phyloP scores from a whole-genome alignment of 2,113 vertebrate genomes.

The Ranitomeya imitator region DNA sequence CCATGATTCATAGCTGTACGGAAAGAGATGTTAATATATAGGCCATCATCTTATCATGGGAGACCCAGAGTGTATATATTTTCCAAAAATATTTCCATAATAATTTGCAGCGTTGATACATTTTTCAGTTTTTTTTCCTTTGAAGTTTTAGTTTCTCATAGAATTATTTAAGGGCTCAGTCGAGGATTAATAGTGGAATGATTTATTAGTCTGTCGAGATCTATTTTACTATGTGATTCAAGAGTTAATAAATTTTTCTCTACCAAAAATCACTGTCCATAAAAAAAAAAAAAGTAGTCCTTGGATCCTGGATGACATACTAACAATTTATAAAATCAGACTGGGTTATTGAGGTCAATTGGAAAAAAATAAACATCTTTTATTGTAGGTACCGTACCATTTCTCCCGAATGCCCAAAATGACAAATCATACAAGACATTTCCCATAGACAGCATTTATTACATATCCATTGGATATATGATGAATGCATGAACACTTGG shows the following conservation, averaged over 20 bases:
- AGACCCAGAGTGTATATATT: background rate
- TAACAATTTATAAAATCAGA: background rate
- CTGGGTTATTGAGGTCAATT: background rate
- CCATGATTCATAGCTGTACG: background rate
- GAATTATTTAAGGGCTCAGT: constrained; percentile 8
- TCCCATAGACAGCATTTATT: too few relatives aligned
- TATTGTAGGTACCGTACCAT: background rate
- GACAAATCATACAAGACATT: too few relatives aligned
- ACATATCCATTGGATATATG: too few relatives aligned
- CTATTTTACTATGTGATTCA: constrained; percentile 16
- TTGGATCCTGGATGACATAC: background rate
- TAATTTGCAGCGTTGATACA: background rate
- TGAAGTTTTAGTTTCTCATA: background rate
- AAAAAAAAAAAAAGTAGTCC: background rate
- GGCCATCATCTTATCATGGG: background rate
- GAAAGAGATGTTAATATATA: too few relatives aligned
- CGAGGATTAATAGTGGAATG: constrained; percentile 13
- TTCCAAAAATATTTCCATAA: background rate
- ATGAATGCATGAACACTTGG: too few relatives aligned
- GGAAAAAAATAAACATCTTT: background rate
- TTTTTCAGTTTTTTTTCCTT: background rate
- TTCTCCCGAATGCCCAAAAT: background rate
- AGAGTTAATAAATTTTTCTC: constrained; percentile 5
- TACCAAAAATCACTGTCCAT: background rate
- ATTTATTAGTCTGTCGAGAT: background rate